Evolutionary conservation across 2,113 vertebrate species (phyloP).

Genomic region (Catagonus wagneri): DNA sequence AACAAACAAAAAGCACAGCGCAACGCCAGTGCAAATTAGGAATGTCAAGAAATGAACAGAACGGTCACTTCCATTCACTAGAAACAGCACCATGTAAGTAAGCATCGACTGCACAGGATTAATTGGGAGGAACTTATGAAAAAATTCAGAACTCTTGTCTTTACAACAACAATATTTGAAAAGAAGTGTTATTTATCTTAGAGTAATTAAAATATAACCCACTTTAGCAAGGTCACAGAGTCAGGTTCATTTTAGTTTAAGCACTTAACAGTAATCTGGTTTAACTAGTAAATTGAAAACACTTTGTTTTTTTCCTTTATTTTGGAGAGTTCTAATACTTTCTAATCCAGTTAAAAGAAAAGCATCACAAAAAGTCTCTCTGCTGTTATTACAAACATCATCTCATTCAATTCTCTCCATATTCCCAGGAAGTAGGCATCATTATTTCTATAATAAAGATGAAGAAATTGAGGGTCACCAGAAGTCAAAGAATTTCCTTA

Average conservation of each 20-base stretch:
- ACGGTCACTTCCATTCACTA: background rate
- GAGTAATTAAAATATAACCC: conserved; percentile 42
- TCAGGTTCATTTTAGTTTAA: conserved; percentile 6
- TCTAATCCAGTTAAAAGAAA: conserved; percentile 45
- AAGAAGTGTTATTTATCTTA: conserved; percentile 51
- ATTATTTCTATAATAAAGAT: conserved; percentile 42
- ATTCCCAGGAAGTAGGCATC: background rate
- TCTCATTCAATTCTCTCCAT: background rate
- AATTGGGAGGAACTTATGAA: background rate
- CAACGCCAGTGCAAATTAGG: background rate
- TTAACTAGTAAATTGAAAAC: conserved; percentile 55
- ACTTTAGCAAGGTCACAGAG: background rate
- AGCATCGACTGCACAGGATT: background rate
- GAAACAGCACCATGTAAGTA: background rate
- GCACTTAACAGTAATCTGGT: background rate
- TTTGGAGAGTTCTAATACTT: background rate
- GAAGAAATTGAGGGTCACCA: background rate
- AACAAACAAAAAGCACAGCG: background rate
- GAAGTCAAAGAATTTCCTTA: background rate
- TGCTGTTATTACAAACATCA: background rate
- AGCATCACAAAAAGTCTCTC: background rate
- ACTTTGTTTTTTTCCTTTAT: conserved; percentile 1
- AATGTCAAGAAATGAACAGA: conserved; percentile 37
- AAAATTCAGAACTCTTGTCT: conserved; percentile 30
- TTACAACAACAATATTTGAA: background rate